phyloP scores from a whole-genome alignment of 2,888 invertebrate species.

The Aelia acuminata region DNA sequence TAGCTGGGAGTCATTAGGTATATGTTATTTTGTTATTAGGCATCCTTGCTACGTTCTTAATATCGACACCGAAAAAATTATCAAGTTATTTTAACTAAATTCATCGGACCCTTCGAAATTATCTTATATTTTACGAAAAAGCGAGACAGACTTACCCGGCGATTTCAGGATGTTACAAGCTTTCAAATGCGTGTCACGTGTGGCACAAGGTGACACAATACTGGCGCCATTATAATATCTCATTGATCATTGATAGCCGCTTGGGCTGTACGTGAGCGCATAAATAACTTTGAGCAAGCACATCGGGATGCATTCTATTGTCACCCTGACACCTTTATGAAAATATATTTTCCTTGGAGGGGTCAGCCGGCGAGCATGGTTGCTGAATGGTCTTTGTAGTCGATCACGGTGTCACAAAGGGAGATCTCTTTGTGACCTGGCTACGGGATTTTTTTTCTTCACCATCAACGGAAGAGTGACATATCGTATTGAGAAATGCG shows the following conservation, averaged over 20 bases:
- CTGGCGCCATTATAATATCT: slow-evolving; percentile 38
- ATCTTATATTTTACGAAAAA: not conserved
- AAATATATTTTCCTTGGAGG: slow-evolving; percentile 5
- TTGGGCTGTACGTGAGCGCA: not conserved
- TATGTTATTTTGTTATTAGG: no score
- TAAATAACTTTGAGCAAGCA: not conserved
- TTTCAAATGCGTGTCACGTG: not conserved
- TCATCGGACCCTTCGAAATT: not conserved
- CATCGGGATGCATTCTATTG: slow-evolving; percentile 45
- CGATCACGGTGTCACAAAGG: not conserved
- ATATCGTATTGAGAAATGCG: slow-evolving; percentile 37
- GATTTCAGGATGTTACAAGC: not conserved
- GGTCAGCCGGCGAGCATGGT: not conserved
- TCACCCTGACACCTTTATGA: slow-evolving; percentile 35
- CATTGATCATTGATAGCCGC: not conserved
- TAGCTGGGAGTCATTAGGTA: no score
- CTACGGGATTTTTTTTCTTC: slow-evolving; percentile 38
- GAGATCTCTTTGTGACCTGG: slow-evolving; percentile 15
- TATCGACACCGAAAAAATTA: no score
- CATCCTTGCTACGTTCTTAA: no score
- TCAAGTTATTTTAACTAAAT: not conserved
- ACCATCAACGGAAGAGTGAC: slow-evolving; percentile 11
- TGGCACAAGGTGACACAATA: not conserved
- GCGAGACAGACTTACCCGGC: not conserved
- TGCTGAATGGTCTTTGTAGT: slow-evolving; percentile 16